phyloP scores from a whole-genome alignment of 2,888 invertebrate species.

The Pterostichus madidus region DNA sequence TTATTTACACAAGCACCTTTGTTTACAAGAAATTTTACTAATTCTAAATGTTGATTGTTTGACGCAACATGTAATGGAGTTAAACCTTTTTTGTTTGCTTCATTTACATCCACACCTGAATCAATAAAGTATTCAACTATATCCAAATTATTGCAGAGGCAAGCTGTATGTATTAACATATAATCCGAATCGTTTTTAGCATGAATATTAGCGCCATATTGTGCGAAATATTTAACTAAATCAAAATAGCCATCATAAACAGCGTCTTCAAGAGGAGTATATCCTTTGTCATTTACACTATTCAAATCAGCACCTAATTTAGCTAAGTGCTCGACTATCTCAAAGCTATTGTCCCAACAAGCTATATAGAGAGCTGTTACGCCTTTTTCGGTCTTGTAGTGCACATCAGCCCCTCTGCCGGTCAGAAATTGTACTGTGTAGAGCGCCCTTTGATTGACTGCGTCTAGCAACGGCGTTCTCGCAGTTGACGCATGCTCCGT shows the following conservation, averaged over 20 bases:
- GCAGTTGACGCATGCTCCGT: neutral
- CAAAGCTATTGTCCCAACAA: no score
- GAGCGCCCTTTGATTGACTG: neutral
- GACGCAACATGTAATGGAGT: neutral
- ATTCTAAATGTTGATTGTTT: neutral
- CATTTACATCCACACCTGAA: neutral
- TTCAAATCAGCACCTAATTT: neutral
- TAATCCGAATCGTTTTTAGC: neutral
- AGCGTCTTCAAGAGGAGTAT: neutral
- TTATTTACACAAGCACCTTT: neutral
- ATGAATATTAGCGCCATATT: neutral
- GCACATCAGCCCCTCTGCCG: neutral
- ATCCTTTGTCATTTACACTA: neutral
- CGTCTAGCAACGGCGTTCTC: neutral
- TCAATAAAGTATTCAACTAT: neutral
- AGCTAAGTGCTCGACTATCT: no score
- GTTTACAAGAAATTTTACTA: neutral
- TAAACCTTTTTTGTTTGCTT: neutral
- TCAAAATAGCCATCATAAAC: neutral
- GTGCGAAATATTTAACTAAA: neutral
- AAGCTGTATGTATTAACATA: neutral
- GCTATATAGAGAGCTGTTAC: no score
- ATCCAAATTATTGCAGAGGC: neutral
- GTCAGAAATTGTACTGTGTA: neutral
- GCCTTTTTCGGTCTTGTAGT: neutral